Evolutionary conservation across 2,797 vertebrate species (phyloP), one percentile per base, ranked within the genome.

Genomic region (Enteromius trimaculatus): DNA sequence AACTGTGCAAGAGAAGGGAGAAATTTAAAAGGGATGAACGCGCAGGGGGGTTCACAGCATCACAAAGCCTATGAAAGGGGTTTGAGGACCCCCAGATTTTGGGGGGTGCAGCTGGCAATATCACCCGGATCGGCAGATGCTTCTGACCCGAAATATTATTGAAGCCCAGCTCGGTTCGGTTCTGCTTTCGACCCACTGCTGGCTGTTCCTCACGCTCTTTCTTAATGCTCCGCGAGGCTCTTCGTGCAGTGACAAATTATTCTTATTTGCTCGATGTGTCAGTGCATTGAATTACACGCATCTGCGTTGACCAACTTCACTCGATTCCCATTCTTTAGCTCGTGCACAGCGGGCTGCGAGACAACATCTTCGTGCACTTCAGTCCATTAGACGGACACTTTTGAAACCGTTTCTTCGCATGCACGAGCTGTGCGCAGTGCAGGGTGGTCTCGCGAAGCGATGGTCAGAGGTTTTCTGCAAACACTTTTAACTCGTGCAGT

Each of bases 21-120:
- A 88, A 90, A 91, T 92, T 92, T 90, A 90, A 90, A 90, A 92
- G 91, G 88, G 92, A 93, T 92, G 93, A 92, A 90, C 92, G 87
- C 93, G 90, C 90, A 93, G 92, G 92, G 94, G 92, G 93, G 91
- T 86, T 88, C 91, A 92, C 92, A 92, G 92, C 94, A 95, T 94
- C 94, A 95, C 93, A 93, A 93, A 94, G 93, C 94, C 91, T 92
- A 91, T 88, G 92, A 90, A 91, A 92, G 89, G 86, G 92, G 92
- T 91, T 88, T 90, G 88, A 91, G 87, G 90, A 92, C 87, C 91
- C 91, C 65, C 90, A 91, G 92, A 91, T 90, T 90, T 90, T 81
- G 39, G 80, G 71, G 88, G 88, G 89, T 86, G 88, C 85, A 92
- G 90, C 92, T 87, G 88, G 82, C 87, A 86, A 88, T 90, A 88